Conservation (phyloP, 2,888 invertebrate genomes). For the Eupeodes luniger region DNA sequence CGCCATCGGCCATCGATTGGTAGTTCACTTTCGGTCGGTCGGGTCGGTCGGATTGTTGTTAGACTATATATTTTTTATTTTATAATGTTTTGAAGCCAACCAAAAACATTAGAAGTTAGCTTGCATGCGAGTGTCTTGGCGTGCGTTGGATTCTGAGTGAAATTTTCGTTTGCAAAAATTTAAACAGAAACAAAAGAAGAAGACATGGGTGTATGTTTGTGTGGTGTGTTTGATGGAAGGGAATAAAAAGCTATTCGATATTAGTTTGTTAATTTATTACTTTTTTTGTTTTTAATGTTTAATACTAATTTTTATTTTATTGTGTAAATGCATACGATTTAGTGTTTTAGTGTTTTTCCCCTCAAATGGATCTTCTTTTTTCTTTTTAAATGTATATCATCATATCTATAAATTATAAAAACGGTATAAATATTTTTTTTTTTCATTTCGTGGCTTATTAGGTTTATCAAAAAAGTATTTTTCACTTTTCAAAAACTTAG, state of each 20-base stretch:
- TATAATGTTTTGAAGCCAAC: slow-evolving; percentile 21
- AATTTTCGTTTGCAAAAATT: slow-evolving; percentile 43
- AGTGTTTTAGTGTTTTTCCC: slow-evolving; percentile 62
- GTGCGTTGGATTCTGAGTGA: slow-evolving; percentile 31
- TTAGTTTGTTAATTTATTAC: slow-evolving; percentile 46
- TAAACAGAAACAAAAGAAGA: slow-evolving; percentile 42
- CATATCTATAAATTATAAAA: slow-evolving; percentile 62
- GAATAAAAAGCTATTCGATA: slow-evolving; percentile 65
- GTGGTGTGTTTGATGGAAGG: slow-evolving; percentile 28
- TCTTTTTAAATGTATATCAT: slow-evolving; percentile 64
- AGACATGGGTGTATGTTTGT: slow-evolving; percentile 45
- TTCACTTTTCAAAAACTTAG: slow-evolving; percentile 22
- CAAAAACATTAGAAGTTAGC: not conserved
- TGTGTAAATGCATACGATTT: slow-evolving; percentile 73
- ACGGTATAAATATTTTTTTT: slow-evolving; percentile 59
- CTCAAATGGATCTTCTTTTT: slow-evolving; percentile 47
- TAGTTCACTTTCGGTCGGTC: not conserved
- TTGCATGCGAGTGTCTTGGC: slow-evolving; percentile 60
- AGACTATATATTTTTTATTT: not conserved
- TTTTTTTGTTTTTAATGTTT: slow-evolving; percentile 35
- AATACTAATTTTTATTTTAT: slow-evolving; percentile 62
- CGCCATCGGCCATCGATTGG: not conserved
- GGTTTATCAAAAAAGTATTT: slow-evolving; percentile 56
- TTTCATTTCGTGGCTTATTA: slow-evolving; percentile 54
- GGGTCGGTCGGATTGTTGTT: not conserved